Evolutionary conservation across 1,140 invertebrate genomes (phyloP).

Genomic region (Bombus picipes): DNA sequence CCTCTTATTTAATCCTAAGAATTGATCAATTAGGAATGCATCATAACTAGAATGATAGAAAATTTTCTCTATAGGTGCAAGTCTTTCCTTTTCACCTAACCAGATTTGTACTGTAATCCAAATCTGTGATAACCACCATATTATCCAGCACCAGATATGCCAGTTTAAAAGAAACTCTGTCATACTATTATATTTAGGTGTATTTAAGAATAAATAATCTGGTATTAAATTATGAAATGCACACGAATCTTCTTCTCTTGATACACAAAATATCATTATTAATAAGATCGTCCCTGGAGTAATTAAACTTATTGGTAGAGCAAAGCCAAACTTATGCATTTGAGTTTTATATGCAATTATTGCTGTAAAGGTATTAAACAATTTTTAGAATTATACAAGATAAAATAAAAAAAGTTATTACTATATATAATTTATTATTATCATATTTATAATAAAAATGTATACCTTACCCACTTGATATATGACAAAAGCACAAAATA

Average conservation of each 20-base stretch:
- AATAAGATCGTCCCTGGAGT: constrained; percentile 87
- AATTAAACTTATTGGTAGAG: constrained; percentile 89
- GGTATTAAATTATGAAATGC: constrained; percentile 85
- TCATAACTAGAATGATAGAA: constrained; percentile 93
- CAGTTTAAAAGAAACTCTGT: constrained; percentile 84
- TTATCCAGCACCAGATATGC: constrained; percentile 88
- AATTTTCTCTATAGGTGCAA: constrained; percentile 91
- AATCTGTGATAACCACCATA: constrained; percentile 90
- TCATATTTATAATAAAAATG: neutral
- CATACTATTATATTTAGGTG: constrained; percentile 83
- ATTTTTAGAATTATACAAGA: constrained; percentile 7
- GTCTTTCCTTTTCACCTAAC: constrained; percentile 89
- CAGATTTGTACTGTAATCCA: constrained; percentile 94
- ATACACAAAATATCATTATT: constrained; percentile 85
- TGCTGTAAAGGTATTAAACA: constrained; percentile 76
- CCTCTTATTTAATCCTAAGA: constrained; percentile 91
- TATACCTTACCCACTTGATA: constrained; percentile 85
- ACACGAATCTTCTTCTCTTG: constrained; percentile 86
- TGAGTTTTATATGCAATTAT: constrained; percentile 93
- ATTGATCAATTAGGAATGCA: constrained; percentile 92
- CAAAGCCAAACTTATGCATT: constrained; percentile 91
- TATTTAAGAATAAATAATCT: constrained; percentile 87
- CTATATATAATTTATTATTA: neutral
- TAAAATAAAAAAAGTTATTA: neutral
- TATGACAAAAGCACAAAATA: constrained; percentile 85